Percentiles rank a stretch among this genome's conserved stretches.
These are phyloP conservation scores for Ligdia adustata DNA, from an alignment of 2,888 invertebrate species.

Conservation along the genomic window DNA sequence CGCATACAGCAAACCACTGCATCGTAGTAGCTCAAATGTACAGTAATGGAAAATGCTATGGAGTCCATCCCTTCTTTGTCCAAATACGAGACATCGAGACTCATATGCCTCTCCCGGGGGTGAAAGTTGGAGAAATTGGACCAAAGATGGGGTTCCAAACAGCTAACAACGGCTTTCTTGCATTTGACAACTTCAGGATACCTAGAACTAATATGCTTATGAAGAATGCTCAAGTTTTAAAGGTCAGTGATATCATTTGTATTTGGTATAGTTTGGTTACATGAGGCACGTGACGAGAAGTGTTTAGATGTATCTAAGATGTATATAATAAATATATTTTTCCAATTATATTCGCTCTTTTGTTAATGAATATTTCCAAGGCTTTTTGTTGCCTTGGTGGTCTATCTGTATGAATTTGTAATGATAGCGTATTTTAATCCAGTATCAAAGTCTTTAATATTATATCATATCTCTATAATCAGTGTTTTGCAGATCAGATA, in stretches of 20 bases:
- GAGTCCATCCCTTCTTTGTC: conserved; percentile 95
- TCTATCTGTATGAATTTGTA: too few species aligned
- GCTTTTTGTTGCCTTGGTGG: too few species aligned
- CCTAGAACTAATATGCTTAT: conserved; percentile 95
- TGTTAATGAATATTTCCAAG: too few species aligned
- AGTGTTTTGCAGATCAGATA: too few species aligned
- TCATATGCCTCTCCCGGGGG: conserved; percentile 92
- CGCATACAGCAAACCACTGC: conserved; percentile 94
- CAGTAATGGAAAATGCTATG: conserved; percentile 90
- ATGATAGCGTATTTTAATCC: too few species aligned
- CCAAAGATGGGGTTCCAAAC: conserved; percentile 95
- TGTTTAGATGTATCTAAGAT: too few species aligned
- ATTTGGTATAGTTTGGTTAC: too few species aligned
- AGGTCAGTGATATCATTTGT: conserved; percentile 52
- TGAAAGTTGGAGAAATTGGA: conserved; percentile 96
- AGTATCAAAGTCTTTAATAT: too few species aligned
- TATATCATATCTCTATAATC: too few species aligned
- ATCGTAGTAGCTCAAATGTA: conserved; percentile 95
- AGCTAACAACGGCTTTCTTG: conserved; percentile 95
- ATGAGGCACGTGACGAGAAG: too few species aligned
- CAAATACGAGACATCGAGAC: conserved; percentile 93
- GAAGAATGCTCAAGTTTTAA: conserved; percentile 93
- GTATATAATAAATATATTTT: too few species aligned
- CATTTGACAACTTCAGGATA: conserved; percentile 92
- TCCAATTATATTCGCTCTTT: too few species aligned